Base-by-base conservation (phyloP, 1,140 invertebrate species). In the Chrysoperla carnea region DNA sequence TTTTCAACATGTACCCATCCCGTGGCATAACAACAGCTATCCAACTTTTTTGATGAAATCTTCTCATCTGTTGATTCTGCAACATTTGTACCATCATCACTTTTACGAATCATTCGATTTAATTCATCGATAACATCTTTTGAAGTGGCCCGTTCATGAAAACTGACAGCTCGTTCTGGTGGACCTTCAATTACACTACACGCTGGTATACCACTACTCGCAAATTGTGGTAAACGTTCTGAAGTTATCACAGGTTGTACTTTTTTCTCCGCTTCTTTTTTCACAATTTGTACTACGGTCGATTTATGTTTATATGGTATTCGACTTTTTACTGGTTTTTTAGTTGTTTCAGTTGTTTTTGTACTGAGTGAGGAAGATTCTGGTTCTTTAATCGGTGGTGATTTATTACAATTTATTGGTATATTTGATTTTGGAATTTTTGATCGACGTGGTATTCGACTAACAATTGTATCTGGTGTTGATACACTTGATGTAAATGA, bases 1-100 rank as follows among this genome's bases (percentile, higher is more conserved):
- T 73, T 69, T 57, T 82, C 77, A 13, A 84, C 74, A 58, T 81
- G 79, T 45, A 84, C 72, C 79, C 80, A 84, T 42, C 79, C 78
- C 4, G 79, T 81, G 15, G 75, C 72, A 50, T 73, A 76, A 56
- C 76, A 77, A 48, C 77, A 70, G 12, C 74, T 75, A 61, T 78
- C 75, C 37, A 72, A 61, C 45, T 61, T 63, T 6, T 56, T 40
- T 45, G 46, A 23, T 49, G 62, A 62, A 28, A 63, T 62, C 8
- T 57, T 40, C 41, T 46, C 47, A 40, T 57, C 50, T 40, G 59
- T 53, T 7, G 45, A 39, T 29, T 60, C 56, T 11, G 54, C 52
- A 27, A 37, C 42, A 11, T 50, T 42, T 8, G 37, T 23, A 14
- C 58, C 50, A 8, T 69, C 68, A 8, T 71, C 69, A 1, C 67